These are phyloP conservation scores for Petaurus breviceps DNA, from an alignment of 2,113 vertebrate genomes.

Conservation along the genomic window DNA sequence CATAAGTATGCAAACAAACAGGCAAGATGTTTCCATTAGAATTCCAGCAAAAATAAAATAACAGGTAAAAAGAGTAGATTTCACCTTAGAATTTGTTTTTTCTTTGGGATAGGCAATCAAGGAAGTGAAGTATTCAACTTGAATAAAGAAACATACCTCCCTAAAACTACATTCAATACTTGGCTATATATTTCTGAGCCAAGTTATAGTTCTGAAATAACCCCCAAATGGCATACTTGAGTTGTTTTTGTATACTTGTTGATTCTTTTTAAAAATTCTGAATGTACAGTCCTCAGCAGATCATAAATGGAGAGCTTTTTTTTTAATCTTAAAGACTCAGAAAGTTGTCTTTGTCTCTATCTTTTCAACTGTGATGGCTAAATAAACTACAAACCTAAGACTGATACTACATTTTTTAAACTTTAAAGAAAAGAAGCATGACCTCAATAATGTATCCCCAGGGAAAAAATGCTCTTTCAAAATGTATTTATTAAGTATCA, in stretches of 20 bases:
- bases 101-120: not conserved
- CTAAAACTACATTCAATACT: not conserved
- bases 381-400: not conserved
- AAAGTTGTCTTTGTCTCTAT: not conserved
- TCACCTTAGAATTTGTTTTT: no score
- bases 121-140: not conserved
- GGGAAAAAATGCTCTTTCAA: constrained; percentile 34
- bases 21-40: no score
- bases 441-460: not conserved
- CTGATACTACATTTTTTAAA: not conserved
- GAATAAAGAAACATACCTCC: not conserved
- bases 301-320: not conserved
- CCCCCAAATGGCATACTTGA: not conserved
- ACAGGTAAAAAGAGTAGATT: no score
- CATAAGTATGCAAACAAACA: no score
- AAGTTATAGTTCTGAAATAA: not conserved
- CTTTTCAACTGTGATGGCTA: not conserved
- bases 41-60: no score
- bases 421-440: not conserved
- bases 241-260: not conserved
- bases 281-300: not conserved
- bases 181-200: not conserved
- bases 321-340: not conserved
- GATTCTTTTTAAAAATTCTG: not conserved
- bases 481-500: not conserved